Conservation (phyloP, 2,797 vertebrate species). For the Lerista edwardsae region DNA sequence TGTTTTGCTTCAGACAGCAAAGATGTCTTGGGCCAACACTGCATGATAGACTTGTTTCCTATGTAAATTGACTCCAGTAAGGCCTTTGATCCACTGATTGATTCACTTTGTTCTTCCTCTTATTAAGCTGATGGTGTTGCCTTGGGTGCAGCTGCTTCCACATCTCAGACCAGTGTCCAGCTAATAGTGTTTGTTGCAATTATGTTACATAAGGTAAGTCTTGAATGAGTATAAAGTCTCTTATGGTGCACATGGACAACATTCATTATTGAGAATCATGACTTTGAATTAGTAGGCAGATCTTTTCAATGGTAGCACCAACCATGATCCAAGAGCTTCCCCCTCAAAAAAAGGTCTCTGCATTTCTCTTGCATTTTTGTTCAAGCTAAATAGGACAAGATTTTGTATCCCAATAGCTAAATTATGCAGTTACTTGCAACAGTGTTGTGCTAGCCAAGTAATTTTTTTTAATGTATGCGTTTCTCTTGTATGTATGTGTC, state of each 20-base stretch:
- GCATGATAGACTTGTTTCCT: not conserved
- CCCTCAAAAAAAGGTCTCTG: no score
- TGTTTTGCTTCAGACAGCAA: no score
- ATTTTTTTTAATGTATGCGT: not conserved
- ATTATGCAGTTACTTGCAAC: not conserved
- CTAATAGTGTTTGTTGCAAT: slow-evolving; percentile 99
- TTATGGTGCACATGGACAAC: not conserved
- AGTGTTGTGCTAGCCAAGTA: not conserved
- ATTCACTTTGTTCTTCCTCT: slow-evolving; percentile 17
- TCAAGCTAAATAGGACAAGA: not conserved
- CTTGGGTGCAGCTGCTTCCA: slow-evolving; percentile 95
- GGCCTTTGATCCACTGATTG: slow-evolving; percentile 33
- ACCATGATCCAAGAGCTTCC: not conserved
- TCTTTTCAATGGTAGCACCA: not conserved
- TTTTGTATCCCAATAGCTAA: not conserved
- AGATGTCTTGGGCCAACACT: no score
- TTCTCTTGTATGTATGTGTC: not conserved
- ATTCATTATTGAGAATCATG: not conserved
- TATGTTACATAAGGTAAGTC: slow-evolving; percentile 97
- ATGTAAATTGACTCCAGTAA: not conserved
- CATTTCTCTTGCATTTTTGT: not conserved
- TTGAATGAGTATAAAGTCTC: not conserved
- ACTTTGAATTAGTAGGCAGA: not conserved
- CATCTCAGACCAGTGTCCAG: slow-evolving; percentile 97
- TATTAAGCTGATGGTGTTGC: slow-evolving; percentile 93